Evolutionary conservation across 2,888 invertebrate genomes (phyloP), one percentile per base, ranked within the genome.

Genomic region (Rhingia rostrata): DNA sequence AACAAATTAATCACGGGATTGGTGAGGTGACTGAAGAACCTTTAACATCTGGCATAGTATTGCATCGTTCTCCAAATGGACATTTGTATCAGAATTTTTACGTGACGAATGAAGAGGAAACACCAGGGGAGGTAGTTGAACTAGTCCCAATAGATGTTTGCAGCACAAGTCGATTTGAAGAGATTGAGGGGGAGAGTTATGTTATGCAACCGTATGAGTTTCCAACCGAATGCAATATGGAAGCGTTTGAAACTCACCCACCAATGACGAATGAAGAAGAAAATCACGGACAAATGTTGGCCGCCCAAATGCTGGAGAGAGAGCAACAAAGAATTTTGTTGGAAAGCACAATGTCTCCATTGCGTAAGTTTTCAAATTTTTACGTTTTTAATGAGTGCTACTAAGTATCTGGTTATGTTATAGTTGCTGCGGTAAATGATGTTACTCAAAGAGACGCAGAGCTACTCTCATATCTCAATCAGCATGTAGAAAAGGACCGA

Each of bases 351-450:
- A 88, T 88, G 88, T 88, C 88, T 4, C 87, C 88, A n/a, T 74
- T 88, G 47, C 85, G 88, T 88, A 84, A 77, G 87, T 79, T 41
- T 39, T 69, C n/a, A 10, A 56, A 10, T n/a, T 33, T 6, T 7
- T n/a, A 22, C 39, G 5, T 39, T 7, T 4, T 9, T 12, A 12
- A 7, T 4, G 3, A 22, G 9, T 7, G 3, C 35, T 9, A 47
- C 10, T 10, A 5, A 10, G 39, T 7, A 41, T 37, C 4, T 3
- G 22, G 22, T 22, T 22, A 22, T 22, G 2, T 81, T 78, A 6
- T 12, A 88, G 88, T 88, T 61, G 88, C 88, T 30, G 88, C 88
- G 35, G 88, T 88, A 2, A 88, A 88, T 77, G 87, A 88, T 54
- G 87, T 88, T 14, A 87, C 88, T 0, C 87, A 88, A 69, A 80